Evolutionary conservation across 2,113 vertebrate genomes (phyloP), one percentile per base, ranked within the genome.

Genomic region (Rhipidura dahli): DNA sequence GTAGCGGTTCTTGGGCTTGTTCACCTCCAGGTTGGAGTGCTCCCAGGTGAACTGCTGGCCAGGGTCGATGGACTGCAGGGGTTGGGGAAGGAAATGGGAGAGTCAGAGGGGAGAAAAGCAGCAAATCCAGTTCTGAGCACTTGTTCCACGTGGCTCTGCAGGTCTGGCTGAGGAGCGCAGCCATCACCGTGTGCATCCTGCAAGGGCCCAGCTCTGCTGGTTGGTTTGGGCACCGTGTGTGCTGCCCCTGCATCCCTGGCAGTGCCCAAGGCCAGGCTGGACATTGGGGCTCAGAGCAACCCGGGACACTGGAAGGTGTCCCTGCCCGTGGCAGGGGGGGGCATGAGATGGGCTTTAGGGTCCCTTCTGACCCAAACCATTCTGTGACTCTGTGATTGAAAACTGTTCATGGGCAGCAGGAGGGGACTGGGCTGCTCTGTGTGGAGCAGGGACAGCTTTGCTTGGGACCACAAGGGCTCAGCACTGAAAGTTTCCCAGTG

Each of bases 1-100:
- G 1, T 99, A 99, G 56, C 99, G 99, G 98, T 99, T 99, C 94
- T 99, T 99, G 73, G 99, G 99, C 89, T 99, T 99, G 98, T 99
- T 99, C 94, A 99, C 99, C 81, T 99, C 99, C 70, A 99, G 98
- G 98, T 99, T 99, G 90, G 99, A 99, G 83, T 99, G 99, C 42
- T 99, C 99, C 99, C 99, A 99, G 13, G 99, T 99, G 98, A 99
- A 99, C 98, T 99, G 99, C 98, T 99, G 99, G 61, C 99, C 99
- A 0, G 99, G 99, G 94, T 99, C 99, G 11, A 99, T 99, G 76
- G 99, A 99, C 99, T 99, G 98, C 2, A 33, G 81, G 90, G 47
- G 22, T 16, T 1, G 57, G 78, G 59, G 71, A 21, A 86, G 71
- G 60, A 77, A 75, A 83, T 0, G 1, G 16, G 28, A 12, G 9